Conservation (phyloP, 2,888 invertebrate species). For the Axea sp. region DNA sequence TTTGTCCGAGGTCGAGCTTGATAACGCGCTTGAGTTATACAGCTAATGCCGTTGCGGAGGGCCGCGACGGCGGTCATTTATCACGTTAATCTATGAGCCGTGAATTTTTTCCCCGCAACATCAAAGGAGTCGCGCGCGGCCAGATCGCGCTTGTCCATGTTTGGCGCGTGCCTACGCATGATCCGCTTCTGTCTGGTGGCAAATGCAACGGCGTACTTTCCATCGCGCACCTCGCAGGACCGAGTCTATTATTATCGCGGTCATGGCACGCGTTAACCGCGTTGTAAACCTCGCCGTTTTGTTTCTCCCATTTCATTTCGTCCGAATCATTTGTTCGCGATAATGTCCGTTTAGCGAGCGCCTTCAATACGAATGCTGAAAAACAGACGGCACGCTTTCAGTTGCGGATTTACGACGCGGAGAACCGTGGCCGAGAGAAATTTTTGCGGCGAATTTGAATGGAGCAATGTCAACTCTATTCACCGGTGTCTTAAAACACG, state of each 20-base stretch:
- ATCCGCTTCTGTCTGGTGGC: constrained; percentile 62
- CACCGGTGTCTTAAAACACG: too few relatives aligned
- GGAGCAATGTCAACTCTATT: too few relatives aligned
- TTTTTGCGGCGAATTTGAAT: too few relatives aligned
- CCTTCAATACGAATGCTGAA: too few relatives aligned
- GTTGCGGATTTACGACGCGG: too few relatives aligned
- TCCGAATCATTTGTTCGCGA: constrained; percentile 1
- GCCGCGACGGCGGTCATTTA: constrained; percentile 28
- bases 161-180: constrained; percentile 63
- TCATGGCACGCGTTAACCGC: constrained; percentile 56
- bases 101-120: constrained; percentile 46
- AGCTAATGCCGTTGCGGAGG: constrained; percentile 20
- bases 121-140: constrained; percentile 57
- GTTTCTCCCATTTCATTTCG: constrained; percentile 5
- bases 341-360: neutral
- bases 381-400: too few relatives aligned
- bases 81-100: constrained; percentile 49
- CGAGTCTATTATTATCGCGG: constrained; percentile 56
- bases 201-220: constrained; percentile 49
- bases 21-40: constrained; percentile 8
- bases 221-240: constrained; percentile 39
- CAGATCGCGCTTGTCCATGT: constrained; percentile 60
- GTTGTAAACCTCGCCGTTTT: constrained; percentile 14
- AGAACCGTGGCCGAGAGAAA: too few relatives aligned
- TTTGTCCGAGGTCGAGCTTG: constrained; percentile 17